Percentiles rank a stretch among this genome's conserved stretches.
These are phyloP conservation scores for Grammomys dolichurus DNA, from an alignment of 2,113 vertebrate genomes.

Conservation along the genomic window DNA sequence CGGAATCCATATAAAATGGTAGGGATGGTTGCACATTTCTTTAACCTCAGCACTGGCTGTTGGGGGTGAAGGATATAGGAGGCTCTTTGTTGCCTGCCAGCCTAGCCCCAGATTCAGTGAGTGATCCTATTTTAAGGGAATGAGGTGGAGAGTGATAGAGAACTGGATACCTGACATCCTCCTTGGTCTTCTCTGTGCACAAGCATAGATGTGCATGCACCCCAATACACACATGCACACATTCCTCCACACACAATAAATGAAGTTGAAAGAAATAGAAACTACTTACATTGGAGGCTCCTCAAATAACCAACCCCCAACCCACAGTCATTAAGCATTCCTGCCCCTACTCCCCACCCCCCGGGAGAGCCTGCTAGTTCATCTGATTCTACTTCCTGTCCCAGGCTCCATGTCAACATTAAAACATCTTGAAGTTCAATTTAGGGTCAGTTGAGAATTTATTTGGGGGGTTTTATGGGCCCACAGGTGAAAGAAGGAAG, in stretches of 20 bases:
- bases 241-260: not conserved
- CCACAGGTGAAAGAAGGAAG: conserved; percentile 2
- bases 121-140: not conserved
- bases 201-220: not conserved
- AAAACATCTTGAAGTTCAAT: conserved; percentile 29
- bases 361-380: not conserved
- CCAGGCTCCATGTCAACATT: not conserved
- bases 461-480: not conserved
- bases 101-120: not conserved
- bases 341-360: not conserved
- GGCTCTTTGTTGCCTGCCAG: not conserved
- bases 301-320: conserved; percentile 9
- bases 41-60: not conserved
- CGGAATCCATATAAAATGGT: not conserved
- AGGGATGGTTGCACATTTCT: not conserved
- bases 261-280: not conserved
- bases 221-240: not conserved
- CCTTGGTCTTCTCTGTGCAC: not conserved
- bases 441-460: not conserved
- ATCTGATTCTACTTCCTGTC: not conserved
- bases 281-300: not conserved
- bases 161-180: not conserved
- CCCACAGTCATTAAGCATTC: not conserved
- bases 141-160: not conserved
- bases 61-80: not conserved